Base-by-base conservation (phyloP, 1,140 invertebrate genomes). In the Lanistes nyassanus region DNA sequence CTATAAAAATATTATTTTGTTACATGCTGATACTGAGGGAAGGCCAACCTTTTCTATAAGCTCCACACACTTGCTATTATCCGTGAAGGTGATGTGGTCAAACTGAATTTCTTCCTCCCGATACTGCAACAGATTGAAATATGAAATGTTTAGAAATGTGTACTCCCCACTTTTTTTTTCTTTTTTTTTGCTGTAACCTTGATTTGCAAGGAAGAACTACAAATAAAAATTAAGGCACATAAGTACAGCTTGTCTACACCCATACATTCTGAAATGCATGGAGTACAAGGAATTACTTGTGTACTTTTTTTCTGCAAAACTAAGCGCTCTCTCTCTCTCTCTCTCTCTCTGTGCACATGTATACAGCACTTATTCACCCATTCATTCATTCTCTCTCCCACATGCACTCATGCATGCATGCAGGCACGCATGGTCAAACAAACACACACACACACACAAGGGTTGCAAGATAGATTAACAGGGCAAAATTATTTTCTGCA, bases 1-100 rank as follows among this genome's bases (percentile, higher is more conserved):
- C n/a, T n/a, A 16, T 47, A 47, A 47, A 47, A 13, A 47, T 13
- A 47, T 47, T 47, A 47, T n/a, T n/a, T n/a, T n/a, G n/a, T 13
- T 47, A 47, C 42, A 60, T 11, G 23, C 3, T 60, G n/a, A 23
- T 60, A 23, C 13, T 26, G 56, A 60, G 13, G 13, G 11, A 67
- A 69, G 4, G 21, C 90, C 65, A 82, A 93, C 92, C 90, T 99
- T 99, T 87, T 99, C 98, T 86, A 99, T 99, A 21, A 99, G 91
- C 88, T 99, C 98, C 82, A 99, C 99, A 3, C 98, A 99, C 0
- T 97, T 97, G 87, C 99, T 97, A 29, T 99, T 91, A 91, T 99
- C 98, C 0, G 99, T 91, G 88, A 99, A 99, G 89, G 99, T 98
- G 82, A 99, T 99, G 85, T 99, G 99, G 85, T 98, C 97, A 97